Conservation (phyloP, 2,113 vertebrate species). For the Bothrops jararaca region DNA sequence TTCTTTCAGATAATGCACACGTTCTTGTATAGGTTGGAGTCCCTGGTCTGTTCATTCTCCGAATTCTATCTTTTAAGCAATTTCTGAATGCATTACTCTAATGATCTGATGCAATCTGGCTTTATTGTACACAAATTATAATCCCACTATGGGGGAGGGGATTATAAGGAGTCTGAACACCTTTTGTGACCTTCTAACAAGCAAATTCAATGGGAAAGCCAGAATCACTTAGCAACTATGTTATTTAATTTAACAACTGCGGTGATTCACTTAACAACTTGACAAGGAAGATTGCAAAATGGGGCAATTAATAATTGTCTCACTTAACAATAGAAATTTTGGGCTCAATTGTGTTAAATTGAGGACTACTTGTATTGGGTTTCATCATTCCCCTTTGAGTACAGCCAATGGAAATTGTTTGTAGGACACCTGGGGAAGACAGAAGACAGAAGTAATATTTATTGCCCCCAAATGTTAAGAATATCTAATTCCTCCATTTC, state of each 20-base stretch:
- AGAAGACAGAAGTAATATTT: neutral
- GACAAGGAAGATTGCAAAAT: neutral
- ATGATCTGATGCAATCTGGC: too few relatives aligned
- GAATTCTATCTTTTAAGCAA: neutral
- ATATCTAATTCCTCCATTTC: neutral
- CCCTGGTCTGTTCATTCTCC: neutral
- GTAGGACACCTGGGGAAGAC: neutral
- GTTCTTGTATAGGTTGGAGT: neutral
- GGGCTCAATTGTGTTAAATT: neutral
- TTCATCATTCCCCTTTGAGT: neutral
- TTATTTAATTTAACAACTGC: neutral
- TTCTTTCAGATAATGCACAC: neutral
- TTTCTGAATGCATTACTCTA: neutral
- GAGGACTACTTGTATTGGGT: neutral
- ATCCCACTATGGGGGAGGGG: too few relatives aligned
- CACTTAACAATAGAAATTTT: neutral
- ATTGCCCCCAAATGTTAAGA: neutral
- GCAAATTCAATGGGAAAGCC: neutral
- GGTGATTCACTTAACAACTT: neutral
- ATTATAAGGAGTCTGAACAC: neutral
- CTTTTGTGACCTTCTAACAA: neutral
- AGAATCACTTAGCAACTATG: neutral
- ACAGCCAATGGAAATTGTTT: neutral
- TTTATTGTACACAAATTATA: neutral
- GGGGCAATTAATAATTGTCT: neutral